Percentiles rank a stretch among this genome's conserved stretches.
These are phyloP conservation scores for Spheniscus mendiculus DNA, from an alignment of 2,113 vertebrate genomes.

Conservation along the genomic window DNA sequence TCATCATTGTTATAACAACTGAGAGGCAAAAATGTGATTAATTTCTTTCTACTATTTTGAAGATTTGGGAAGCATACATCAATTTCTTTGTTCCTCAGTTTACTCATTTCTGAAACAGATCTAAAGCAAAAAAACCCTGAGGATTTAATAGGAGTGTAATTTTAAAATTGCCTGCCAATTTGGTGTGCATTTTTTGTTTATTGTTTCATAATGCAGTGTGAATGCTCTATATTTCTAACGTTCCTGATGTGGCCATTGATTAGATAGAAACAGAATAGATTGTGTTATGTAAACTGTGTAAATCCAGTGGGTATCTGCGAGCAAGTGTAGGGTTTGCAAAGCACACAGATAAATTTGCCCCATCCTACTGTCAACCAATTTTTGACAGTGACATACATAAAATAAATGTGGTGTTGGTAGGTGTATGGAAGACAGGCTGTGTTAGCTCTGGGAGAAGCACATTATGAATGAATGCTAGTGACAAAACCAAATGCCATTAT, in stretches of 20 bases:
- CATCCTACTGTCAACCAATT: neutral
- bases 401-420: neutral
- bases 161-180: neutral
- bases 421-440: neutral
- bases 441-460: neutral
- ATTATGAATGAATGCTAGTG: neutral
- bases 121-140: neutral
- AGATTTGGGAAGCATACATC: slow-evolving; percentile 65
- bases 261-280: neutral
- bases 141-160: neutral
- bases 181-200: neutral
- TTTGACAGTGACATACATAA: neutral
- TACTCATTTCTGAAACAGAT: slow-evolving; percentile 42
- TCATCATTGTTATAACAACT: slow-evolving; percentile 68
- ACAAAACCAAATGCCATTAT: neutral
- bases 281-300: neutral
- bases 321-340: neutral
- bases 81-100: slow-evolving; percentile 58
- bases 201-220: neutral
- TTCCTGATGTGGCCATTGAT: neutral
- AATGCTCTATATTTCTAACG: neutral
- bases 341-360: neutral
- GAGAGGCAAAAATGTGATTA: slow-evolving; percentile 69
- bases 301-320: neutral
- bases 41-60: slow-evolving; percentile 66